Evolutionary conservation across 2,888 invertebrate genomes (phyloP), one percentile per base, ranked within the genome.

Genomic region (Papilio gigon): DNA sequence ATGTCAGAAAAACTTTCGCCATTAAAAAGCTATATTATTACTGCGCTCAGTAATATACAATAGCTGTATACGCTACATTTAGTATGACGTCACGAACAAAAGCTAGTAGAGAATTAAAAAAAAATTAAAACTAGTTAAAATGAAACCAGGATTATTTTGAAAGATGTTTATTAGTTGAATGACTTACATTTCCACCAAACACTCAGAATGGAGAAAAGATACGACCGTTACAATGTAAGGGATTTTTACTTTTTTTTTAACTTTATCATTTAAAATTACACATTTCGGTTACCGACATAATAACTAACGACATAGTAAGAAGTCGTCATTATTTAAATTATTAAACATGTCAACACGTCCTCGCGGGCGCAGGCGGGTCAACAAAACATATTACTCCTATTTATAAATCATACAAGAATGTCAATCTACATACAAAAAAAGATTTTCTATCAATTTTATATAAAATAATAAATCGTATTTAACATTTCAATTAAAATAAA

Each of bases 191-290:
- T 83, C 80, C 84, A 86, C 79, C 87, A 88, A 85, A 88, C 88
- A 90, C 88, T 86, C 89, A 81, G 85, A 86, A 89, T 89, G 88
- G 85, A 79, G 78, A 84, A 80, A 84, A 82, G 84, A 87, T 79
- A 82, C 83, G 88, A 87, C 86, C 83, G 85, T 86, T 85, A 88
- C 82, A 86, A 86, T 86, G 81, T 86, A 78, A 84, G 82, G 74
- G 30, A 37, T 58, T 79, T 77, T 75, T 77, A 75, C 78, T 76
- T 78, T 78, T 76, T 71, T 75, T 76, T 78, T 78, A 76, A 77
- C 76, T 80, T 63, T 62, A 22, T 22, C 20, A 47, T 67, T 68
- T 59, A 59, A 47, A 47, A 58, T 85, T 84, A 87, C 83, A 81
- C 84, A 84, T 79, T 83, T 85, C 82, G 80, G 78, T 86, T 85